Evolutionary conservation across 2,797 vertebrate species (phyloP).

Genomic region (Esox lucius): DNA sequence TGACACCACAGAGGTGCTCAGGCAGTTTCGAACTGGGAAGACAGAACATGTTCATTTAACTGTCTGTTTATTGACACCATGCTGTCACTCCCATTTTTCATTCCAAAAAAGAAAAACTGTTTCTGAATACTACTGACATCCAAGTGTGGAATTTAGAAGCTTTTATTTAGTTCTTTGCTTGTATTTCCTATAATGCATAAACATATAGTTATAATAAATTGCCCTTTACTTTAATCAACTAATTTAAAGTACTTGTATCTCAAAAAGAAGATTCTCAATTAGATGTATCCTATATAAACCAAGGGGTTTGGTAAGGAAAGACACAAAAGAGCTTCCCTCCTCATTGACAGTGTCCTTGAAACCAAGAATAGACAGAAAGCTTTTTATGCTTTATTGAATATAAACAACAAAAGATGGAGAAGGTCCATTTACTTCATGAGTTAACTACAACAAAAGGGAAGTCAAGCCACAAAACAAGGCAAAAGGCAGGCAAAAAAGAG

Average conservation of each 20-base stretch:
- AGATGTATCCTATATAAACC: conserved; percentile 25
- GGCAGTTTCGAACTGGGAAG: not conserved
- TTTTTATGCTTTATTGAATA: conserved; percentile 58
- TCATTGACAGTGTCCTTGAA: conserved; percentile 60
- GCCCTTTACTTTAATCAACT: not conserved
- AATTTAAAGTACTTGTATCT: conserved; percentile 5
- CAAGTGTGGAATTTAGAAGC: not conserved
- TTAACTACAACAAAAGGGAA: conserved; percentile 36
- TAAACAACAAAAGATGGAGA: conserved; percentile 50
- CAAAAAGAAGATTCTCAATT: conserved; percentile 22
- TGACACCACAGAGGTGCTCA: not conserved
- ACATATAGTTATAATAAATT: not conserved
- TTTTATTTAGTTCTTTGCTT: not conserved
- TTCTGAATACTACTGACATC: not conserved
- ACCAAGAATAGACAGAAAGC: conserved; percentile 41
- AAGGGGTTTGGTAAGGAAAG: conserved; percentile 35
- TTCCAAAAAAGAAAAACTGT: not conserved
- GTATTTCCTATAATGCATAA: not conserved
- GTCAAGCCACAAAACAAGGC: conserved; percentile 7
- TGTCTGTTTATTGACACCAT: not conserved
- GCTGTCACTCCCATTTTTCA: not conserved
- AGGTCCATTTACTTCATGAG: conserved; percentile 27
- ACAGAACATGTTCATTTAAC: not conserved
- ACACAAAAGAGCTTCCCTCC: conserved; percentile 47
- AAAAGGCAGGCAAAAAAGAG: conserved; percentile 10